These are phyloP conservation scores for Delichon dasypus DNA, from an alignment of 2,797 vertebrate genomes.

Conservation along the genomic window DNA sequence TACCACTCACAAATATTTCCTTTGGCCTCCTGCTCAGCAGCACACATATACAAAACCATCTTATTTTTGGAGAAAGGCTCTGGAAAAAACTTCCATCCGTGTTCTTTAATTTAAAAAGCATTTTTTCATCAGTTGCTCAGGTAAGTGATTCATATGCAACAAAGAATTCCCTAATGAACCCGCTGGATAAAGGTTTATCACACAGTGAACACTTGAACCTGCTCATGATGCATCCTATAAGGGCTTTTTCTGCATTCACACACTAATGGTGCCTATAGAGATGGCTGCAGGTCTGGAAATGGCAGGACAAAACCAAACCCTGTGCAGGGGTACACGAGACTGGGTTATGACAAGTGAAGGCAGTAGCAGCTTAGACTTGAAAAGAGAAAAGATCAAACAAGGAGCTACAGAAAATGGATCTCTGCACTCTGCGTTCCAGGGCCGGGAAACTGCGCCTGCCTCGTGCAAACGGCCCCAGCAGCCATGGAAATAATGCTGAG, in stretches of 20 bases:
- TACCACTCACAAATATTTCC: not conserved
- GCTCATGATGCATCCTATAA: not conserved
- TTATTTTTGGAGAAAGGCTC: not conserved
- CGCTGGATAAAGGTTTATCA: not conserved
- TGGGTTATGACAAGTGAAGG: not conserved
- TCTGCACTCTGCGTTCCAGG: not conserved
- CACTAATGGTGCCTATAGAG: not conserved
- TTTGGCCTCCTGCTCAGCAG: not conserved
- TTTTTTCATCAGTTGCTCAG: not conserved
- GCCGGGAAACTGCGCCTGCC: not conserved
- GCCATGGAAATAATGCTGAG: not conserved
- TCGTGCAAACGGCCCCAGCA: not conserved
- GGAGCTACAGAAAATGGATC: not conserved
- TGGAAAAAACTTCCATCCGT: not conserved
- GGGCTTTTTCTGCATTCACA: not conserved
- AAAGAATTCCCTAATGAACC: not conserved
- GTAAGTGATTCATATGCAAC: not conserved
- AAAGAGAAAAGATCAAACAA: slow-evolving; percentile 27
- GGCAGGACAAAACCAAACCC: not conserved
- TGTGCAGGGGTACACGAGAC: not conserved
- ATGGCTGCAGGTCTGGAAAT: not conserved
- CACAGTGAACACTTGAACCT: not conserved
- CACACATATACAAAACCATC: not conserved
- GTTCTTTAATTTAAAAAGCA: not conserved
- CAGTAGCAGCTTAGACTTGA: not conserved